Conservation (phyloP, 2,113 vertebrate species). For the Lepisosteus oculatus region DNA sequence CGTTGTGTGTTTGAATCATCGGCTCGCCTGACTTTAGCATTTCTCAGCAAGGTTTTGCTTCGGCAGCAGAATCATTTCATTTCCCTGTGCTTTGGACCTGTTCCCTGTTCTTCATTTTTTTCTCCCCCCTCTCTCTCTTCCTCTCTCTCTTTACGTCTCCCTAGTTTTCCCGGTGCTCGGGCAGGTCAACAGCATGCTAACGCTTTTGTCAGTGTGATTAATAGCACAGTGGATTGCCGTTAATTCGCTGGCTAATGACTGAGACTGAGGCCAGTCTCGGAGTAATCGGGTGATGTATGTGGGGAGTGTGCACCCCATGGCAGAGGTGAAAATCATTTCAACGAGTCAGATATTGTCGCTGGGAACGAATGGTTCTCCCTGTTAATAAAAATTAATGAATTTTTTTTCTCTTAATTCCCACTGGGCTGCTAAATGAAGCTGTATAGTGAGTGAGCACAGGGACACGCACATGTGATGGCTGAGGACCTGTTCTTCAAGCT, state of each 20-base stretch:
- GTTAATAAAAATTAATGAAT: slow-evolving; percentile 94
- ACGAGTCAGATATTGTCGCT: slow-evolving; percentile 90
- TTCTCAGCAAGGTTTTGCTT: neutral
- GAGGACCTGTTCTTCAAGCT: slow-evolving; percentile 43
- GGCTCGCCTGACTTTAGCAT: neutral
- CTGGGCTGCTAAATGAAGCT: slow-evolving; percentile 74
- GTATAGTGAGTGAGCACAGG: slow-evolving; percentile 38
- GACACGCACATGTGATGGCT: slow-evolving; percentile 38
- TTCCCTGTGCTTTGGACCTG: slow-evolving; percentile 35
- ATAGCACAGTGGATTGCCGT: slow-evolving; percentile 88
- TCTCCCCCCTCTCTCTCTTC: slow-evolving; percentile 19
- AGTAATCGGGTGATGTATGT: slow-evolving; percentile 98
- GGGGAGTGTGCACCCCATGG: slow-evolving; percentile 81
- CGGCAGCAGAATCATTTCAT: slow-evolving; percentile 32
- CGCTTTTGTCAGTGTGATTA: slow-evolving; percentile 99
- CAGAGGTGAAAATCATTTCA: slow-evolving; percentile 98
- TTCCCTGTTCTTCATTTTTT: slow-evolving; percentile 15
- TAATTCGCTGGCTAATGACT: slow-evolving; percentile 99
- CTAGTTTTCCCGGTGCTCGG: slow-evolving; percentile 63
- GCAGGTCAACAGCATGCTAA: slow-evolving; percentile 78
- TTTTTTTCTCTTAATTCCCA: slow-evolving; percentile 59
- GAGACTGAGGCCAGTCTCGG: slow-evolving; percentile 76
- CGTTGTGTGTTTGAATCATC: no score
- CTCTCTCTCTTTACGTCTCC: slow-evolving; percentile 32
- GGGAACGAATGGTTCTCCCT: slow-evolving; percentile 83